phyloP scores from a whole-genome alignment of 2,113 vertebrate species.

The Mirza zaza region DNA sequence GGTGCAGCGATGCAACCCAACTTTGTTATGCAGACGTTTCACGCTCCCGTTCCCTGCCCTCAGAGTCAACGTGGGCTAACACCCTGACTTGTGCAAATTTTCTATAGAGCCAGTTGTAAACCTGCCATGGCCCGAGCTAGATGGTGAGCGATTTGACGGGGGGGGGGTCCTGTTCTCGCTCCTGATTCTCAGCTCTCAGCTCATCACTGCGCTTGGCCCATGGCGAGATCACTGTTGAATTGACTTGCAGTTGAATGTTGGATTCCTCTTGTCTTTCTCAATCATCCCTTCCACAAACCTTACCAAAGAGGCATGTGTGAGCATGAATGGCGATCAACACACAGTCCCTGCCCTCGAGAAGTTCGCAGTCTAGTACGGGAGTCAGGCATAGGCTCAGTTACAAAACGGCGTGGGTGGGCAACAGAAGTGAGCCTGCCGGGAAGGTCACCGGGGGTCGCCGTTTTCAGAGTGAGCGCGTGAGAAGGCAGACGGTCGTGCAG shows the following conservation, averaged over 20 bases:
- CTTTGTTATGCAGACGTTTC: neutral
- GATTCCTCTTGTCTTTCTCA: neutral
- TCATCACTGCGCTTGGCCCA: no score
- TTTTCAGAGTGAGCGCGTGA: accelerated
- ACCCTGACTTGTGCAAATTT: neutral
- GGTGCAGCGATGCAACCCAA: accelerated
- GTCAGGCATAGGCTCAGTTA: no score
- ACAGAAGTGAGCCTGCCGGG: accelerated
- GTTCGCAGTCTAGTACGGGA: neutral
- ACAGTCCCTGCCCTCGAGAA: neutral
- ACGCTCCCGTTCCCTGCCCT: neutral
- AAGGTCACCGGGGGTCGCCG: accelerated
- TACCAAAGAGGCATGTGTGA: neutral
- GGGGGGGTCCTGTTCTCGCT: accelerated
- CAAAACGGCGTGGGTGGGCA: neutral
- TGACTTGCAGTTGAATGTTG: neutral
- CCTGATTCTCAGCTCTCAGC: neutral
- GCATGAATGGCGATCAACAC: neutral
- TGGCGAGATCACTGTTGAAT: accelerated
- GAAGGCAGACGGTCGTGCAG: no score
- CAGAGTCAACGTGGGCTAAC: neutral
- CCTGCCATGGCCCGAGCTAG: neutral
- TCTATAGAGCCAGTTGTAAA: neutral
- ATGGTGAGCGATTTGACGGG: neutral
- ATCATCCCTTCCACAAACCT: neutral